phyloP scores from a whole-genome alignment of 2,888 invertebrate genomes.

The Acanthosepion esculentum region DNA sequence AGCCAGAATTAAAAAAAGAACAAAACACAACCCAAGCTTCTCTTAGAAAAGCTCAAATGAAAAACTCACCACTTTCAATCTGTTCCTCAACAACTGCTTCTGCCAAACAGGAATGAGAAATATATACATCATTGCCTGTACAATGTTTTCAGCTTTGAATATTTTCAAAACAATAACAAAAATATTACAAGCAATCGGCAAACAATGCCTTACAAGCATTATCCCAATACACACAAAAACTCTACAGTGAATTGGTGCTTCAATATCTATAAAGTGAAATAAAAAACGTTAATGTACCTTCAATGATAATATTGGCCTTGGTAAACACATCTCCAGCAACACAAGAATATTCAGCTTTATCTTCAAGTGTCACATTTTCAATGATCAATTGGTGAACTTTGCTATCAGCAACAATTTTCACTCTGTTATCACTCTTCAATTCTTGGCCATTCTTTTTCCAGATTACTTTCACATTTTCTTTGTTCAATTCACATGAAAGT shows the following conservation, averaged over 20 bases:
- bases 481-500: slow-evolving; percentile 6
- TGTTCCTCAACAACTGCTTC: not conserved
- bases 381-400: slow-evolving; percentile 64
- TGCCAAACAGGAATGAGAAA: not conserved
- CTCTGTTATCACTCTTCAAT: not conserved
- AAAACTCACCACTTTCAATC: not conserved
- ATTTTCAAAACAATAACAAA: not conserved
- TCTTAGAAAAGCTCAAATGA: too few relatives aligned
- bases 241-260: not conserved
- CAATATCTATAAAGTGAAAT: not conserved
- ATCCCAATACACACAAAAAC: not conserved
- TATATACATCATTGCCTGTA: not conserved
- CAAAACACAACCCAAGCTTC: too few relatives aligned
- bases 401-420: slow-evolving; percentile 83
- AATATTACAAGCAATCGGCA: not conserved
- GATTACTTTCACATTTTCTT: slow-evolving; percentile 39
- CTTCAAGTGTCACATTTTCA: slow-evolving; percentile 64
- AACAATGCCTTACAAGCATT: not conserved
- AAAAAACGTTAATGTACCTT: slow-evolving; percentile 60
- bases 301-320: slow-evolving; percentile 65
- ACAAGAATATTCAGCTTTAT: slow-evolving; percentile 68
- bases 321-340: slow-evolving; percentile 65
- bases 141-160: not conserved
- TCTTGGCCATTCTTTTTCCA: slow-evolving; percentile 44
- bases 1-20: too few relatives aligned